Base-by-base conservation (phyloP, 2,113 vertebrate genomes). In the Lycaon pictus region DNA sequence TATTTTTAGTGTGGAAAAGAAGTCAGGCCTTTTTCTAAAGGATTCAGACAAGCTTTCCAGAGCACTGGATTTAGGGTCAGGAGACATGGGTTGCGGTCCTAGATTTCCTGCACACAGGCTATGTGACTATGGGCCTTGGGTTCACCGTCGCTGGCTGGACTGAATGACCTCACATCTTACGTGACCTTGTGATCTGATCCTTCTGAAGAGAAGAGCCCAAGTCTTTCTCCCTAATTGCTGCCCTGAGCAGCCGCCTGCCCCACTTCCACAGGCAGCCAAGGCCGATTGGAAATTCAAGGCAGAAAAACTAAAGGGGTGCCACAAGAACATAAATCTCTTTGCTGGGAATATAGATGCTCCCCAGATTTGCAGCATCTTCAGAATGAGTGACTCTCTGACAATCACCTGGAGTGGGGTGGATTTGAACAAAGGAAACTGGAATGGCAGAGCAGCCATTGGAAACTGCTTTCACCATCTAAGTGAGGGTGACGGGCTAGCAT, bases 391-490 rank as follows among this genome's bases (percentile, higher is more conserved):
- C 80, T 69, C 29, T 32, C 1, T 10, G 90, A 43, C 80, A 90
- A 53, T 19, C 11, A 8, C 53, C 53, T 37, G 19, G 77, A 83
- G 71, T 7, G 35, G 27, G 20, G 16, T 94, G 16, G 63, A 35
- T 93, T 62, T 63, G 20, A 35, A 77, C 53, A 74, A 90, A 94
- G 63, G 79, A 84, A 76, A 63, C 65, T 37, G 25, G 90, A 79
- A 32, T 3, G 55, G 83, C 29, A 74, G 16, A 19, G 10, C 51
- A 25, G 77, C 72, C 71, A 11, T 0, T 0, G 56, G 60, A 74
- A 90, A 55, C 13, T 1, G 20, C 17, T 71, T 37, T 13, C 7
- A 63, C 20, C 56, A 88, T 85, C 48, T 23, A 5, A 67, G 71
- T 19, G 27, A 62, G 60, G 67, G 8, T 19, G 32, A 37, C 22